Evolutionary conservation across 2,113 vertebrate genomes (phyloP).

Genomic region (Bufo gargarizans): DNA sequence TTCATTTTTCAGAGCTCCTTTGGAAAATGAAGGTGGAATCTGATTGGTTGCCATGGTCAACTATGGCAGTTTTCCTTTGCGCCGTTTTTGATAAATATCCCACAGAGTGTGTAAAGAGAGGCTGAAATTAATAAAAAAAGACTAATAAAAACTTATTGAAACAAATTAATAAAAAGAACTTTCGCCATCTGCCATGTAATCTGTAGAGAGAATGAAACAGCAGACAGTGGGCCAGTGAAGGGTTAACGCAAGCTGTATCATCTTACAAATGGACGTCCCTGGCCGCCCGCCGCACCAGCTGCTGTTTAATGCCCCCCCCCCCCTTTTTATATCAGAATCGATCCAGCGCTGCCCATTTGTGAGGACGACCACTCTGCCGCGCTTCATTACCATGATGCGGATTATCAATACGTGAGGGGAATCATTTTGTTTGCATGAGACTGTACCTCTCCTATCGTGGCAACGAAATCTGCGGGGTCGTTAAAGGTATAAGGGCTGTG

Average conservation of each 20-base stretch:
- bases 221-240: neutral
- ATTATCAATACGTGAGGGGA: neutral
- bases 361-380: neutral
- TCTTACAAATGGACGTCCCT: neutral
- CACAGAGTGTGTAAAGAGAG: too few relatives aligned
- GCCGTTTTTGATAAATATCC: too few relatives aligned
- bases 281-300: constrained; percentile 21
- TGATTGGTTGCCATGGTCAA: too few relatives aligned
- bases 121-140: too few relatives aligned
- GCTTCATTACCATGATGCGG: neutral
- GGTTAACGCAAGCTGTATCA: constrained; percentile 32
- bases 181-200: neutral
- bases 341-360: constrained; percentile 10
- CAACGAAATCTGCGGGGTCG: neutral
- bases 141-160: neutral
- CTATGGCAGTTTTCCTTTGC: too few relatives aligned
- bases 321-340: constrained; percentile 12
- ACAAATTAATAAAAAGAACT: neutral
- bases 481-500: neutral
- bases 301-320: constrained; percentile 12
- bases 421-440: neutral
- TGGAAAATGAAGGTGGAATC: too few relatives aligned
- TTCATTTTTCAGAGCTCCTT: too few relatives aligned
- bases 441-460: neutral
- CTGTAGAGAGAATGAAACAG: neutral